A percentile compares a stretch with the other conserved stretches of the same genome.
Evolutionary conservation across 2,797 vertebrate species (phyloP).

Genomic region (Poeciliopsis presidionis): DNA sequence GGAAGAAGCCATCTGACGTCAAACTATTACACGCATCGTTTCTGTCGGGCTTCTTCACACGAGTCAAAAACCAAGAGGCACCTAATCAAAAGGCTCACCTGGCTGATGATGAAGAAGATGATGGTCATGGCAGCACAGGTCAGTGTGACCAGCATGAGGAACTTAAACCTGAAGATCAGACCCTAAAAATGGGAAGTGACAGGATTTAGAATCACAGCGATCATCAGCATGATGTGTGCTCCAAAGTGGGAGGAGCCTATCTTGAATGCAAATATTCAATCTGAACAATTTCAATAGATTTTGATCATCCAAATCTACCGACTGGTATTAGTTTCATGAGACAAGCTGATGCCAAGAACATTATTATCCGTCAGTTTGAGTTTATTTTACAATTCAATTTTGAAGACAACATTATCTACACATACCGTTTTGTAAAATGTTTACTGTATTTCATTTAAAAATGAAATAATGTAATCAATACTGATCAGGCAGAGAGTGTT

Average conservation of each 20-base stretch:
- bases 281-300: too few species aligned
- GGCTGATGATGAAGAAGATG: constrained; percentile 97
- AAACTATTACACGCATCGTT: not conserved
- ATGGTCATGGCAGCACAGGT: constrained; percentile 96
- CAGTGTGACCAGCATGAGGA: constrained; percentile 96
- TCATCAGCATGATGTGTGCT: not conserved
- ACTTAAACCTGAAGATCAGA: constrained; percentile 97
- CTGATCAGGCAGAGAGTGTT: too few species aligned
- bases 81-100: constrained; percentile 77
- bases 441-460: not conserved
- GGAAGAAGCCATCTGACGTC: not conserved
- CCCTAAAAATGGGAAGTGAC: constrained; percentile 76
- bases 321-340: too few species aligned
- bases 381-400: too few species aligned
- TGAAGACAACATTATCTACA: too few species aligned
- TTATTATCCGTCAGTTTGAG: too few species aligned
- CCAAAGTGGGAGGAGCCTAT: not conserved
- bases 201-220: not conserved
- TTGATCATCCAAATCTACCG: too few species aligned
- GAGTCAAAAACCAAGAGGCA: not conserved
- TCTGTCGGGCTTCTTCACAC: not conserved
- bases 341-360: too few species aligned
- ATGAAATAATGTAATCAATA: not conserved
- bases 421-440: too few species aligned
- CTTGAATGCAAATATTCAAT: too few species aligned